Base-by-base conservation (phyloP, 2,797 vertebrate genomes). In the Discoglossus pictus region DNA sequence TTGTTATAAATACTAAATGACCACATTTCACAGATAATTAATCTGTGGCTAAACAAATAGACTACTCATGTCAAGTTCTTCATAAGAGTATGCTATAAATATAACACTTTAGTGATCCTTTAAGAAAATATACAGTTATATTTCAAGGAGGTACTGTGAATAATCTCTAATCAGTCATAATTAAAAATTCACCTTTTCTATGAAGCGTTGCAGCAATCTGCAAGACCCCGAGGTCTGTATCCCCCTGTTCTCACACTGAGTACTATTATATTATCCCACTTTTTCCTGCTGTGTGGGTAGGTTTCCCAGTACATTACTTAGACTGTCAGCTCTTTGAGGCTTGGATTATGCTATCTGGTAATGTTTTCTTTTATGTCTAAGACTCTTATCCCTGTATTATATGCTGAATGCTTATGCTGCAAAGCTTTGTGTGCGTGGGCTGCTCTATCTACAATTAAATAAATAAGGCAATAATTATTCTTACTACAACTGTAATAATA, bases 381-480 rank as follows among this genome's bases (percentile, higher is more conserved):
- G 13, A 34, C 21, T 39, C 39, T 43, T 43, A 59, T 56, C 55
- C 39, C 39, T 18, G 24, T 31, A 59, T 59, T 43, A 23, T 43
- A 27, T 15, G 2, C 23, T 31, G 24, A 59, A 43, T 59, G 55
- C 55, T 59, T 43, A 59, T n/a, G 31, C 38, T 25, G 55, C 55
- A 59, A 59, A 59, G 36, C 24, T 43, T 10, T 43, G n/a, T 2
- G 13, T 59, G 55, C 39, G 39, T 56, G 55, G 55, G 55, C 23
- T 43, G 13, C 15, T 2, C 55, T 43, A 43, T 58, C 55, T 43
- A 39, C 16, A 56, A 42, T 56, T 40, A 56, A 43, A 59, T 59
- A 59, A 56, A 59, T 59, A 43, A 58, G 55, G 31, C 39, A 27
- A 43, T 42, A 59, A 59, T 59, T 59, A 59, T 59, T 43, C 55